Conservation (phyloP, 1,140 invertebrate species). For the Drosophila nannoptera region DNA sequence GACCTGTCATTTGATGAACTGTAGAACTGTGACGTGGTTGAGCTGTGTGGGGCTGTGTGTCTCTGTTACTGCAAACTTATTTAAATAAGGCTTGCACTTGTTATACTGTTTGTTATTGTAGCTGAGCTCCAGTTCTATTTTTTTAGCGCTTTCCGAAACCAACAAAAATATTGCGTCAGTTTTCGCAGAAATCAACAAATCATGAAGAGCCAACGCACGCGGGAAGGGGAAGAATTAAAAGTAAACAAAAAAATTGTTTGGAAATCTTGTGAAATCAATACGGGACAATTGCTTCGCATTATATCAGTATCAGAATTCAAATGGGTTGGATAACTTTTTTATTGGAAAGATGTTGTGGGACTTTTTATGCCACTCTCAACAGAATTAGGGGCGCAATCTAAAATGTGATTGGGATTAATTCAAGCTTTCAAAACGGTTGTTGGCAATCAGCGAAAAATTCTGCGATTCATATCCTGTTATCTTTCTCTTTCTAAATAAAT, state of each 20-base stretch:
- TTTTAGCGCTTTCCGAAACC: not conserved
- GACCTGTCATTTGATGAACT: conserved; percentile 53
- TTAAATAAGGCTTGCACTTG: conserved; percentile 46
- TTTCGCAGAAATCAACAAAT: conserved; percentile 52
- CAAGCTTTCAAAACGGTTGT: too few relatives aligned
- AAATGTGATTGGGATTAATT: too few relatives aligned
- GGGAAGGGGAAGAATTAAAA: conserved; percentile 31
- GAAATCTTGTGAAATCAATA: conserved; percentile 42
- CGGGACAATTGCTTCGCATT: conserved; percentile 17
- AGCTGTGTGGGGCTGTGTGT: too few relatives aligned
- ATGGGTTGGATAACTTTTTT: too few relatives aligned
- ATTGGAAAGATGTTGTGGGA: too few relatives aligned
- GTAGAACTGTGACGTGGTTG: not conserved
- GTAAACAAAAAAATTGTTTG: conserved; percentile 42
- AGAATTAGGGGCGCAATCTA: too few relatives aligned
- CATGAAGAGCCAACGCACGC: not conserved
- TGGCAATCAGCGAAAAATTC: too few relatives aligned
- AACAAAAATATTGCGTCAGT: conserved; percentile 37
- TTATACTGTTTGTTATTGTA: conserved; percentile 34
- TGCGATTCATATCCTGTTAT: too few relatives aligned
- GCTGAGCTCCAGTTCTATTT: conserved; percentile 35
- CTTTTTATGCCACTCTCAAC: too few relatives aligned
- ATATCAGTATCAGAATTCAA: too few relatives aligned
- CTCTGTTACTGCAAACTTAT: conserved; percentile 21
- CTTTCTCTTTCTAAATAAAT: not conserved